Conservation (phyloP, 2,888 invertebrate genomes). For the Ornithoptera priamus region DNA sequence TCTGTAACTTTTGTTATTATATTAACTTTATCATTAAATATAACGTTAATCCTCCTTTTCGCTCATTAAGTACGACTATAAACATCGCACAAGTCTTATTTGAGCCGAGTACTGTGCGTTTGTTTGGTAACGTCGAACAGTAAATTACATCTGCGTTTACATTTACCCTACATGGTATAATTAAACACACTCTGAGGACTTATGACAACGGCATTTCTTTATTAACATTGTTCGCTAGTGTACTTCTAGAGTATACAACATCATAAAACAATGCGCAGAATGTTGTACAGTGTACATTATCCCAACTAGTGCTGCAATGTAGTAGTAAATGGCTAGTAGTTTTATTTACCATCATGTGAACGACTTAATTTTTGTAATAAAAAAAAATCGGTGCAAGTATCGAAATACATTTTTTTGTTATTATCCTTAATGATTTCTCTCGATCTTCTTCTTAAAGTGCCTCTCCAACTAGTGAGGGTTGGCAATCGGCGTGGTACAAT, state of each 20-base stretch:
- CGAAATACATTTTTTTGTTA: no score
- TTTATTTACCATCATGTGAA: no score
- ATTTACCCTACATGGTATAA: neutral
- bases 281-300: no score
- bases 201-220: neutral
- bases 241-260: neutral
- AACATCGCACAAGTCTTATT: neutral
- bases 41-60: neutral
- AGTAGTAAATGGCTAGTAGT: no score
- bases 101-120: neutral
- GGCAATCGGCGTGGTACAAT: no score
- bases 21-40: neutral
- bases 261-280: no score
- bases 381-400: no score
- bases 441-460: no score
- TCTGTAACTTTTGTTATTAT: neutral
- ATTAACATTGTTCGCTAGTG: neutral
- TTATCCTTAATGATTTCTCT: no score
- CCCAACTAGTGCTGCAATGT: no score
- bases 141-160: neutral
- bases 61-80: neutral
- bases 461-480: no score
- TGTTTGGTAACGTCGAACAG: neutral
- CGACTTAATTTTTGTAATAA: no score
- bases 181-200: neutral